These are phyloP conservation scores for Euplagia quadripunctaria DNA, from an alignment of 2,888 invertebrate species.

Conservation along the genomic window DNA sequence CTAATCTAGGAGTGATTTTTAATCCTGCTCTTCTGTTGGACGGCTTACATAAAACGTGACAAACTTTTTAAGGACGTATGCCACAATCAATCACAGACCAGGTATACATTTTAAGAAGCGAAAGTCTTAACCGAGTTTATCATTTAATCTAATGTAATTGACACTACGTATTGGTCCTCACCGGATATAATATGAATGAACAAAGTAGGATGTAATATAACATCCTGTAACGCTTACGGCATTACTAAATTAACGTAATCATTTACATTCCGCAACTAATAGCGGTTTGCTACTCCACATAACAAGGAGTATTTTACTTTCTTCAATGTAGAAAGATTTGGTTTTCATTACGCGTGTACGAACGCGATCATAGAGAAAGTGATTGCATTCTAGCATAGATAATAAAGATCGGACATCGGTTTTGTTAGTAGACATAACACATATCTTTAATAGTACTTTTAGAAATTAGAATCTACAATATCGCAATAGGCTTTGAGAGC, in stretches of 20 bases:
- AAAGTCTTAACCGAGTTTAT: too few relatives aligned
- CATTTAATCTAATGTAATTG: too few relatives aligned
- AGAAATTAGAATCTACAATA: not conserved
- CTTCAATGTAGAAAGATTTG: slow-evolving; percentile 53
- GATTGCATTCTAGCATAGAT: slow-evolving; percentile 20
- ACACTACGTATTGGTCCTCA: too few relatives aligned
- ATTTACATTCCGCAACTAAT: slow-evolving; percentile 45
- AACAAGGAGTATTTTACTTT: slow-evolving; percentile 50
- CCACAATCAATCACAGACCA: too few relatives aligned
- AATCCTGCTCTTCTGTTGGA: too few relatives aligned
- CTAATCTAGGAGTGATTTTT: too few relatives aligned
- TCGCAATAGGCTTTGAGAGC: not conserved
- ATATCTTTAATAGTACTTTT: not conserved
- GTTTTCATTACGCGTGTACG: slow-evolving; percentile 57
- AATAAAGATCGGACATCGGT: not conserved
- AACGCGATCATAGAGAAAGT: slow-evolving; percentile 64
- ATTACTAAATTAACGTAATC: slow-evolving; percentile 38
- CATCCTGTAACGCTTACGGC: not conserved
- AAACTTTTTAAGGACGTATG: too few relatives aligned
- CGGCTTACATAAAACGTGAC: too few relatives aligned
- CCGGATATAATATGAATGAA: not conserved
- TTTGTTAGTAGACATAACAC: not conserved
- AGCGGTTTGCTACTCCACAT: slow-evolving; percentile 32
- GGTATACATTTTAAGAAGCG: too few relatives aligned
- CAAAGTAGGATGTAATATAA: not conserved